A percentile compares a stretch with the other conserved stretches of the same genome.
Evolutionary conservation across 2,888 invertebrate species (phyloP).

Genomic region (Heliconius sara): DNA sequence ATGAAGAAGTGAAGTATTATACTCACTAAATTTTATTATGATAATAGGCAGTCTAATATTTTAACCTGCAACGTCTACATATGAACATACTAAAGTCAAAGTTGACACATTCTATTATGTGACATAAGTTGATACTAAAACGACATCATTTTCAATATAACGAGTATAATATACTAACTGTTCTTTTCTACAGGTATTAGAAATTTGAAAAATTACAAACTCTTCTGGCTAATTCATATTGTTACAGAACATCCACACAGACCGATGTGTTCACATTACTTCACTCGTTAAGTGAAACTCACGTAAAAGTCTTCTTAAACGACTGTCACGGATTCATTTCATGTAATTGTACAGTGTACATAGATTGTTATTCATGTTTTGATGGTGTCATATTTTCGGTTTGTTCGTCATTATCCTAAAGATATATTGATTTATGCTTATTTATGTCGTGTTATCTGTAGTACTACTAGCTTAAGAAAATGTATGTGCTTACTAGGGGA

Average conservation of each 20-base stretch:
- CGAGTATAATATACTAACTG: not conserved
- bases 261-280: not conserved
- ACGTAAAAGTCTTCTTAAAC: not conserved
- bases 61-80: not conserved
- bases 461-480: not conserved
- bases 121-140: conserved; percentile 8
- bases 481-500: not conserved
- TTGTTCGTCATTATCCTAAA: not conserved
- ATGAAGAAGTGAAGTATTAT: no score
- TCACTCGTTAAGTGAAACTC: conserved; percentile 10
- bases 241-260: conserved; percentile 12
- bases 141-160: not conserved
- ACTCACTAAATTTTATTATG: no score
- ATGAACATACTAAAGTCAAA: not conserved
- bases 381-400: not conserved
- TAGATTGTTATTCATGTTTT: not conserved
- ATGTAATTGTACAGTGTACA: not conserved
- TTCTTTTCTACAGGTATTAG: not conserved
- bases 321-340: conserved; percentile 6
- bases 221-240: not conserved
- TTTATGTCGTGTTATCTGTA: not conserved
- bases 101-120: no score
- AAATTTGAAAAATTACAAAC: conserved; percentile 3
- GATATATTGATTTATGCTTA: not conserved
- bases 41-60: not conserved